Evolutionary conservation across 2,797 vertebrate species (phyloP).

Genomic region (Myripristis jacobus): DNA sequence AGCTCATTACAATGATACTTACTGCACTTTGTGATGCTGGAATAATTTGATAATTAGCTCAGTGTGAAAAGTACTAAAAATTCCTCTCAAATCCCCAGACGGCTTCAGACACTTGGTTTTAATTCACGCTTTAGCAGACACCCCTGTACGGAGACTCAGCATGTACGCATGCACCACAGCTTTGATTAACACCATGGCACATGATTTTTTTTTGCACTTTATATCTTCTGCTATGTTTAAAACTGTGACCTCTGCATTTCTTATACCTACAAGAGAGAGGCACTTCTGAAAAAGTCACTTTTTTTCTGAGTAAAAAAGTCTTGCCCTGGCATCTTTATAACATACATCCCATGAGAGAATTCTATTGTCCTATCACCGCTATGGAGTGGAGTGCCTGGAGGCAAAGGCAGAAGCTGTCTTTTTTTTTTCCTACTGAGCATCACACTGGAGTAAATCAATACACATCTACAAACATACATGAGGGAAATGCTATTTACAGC

Average conservation of each 20-base stretch:
- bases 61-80: constrained; percentile 34
- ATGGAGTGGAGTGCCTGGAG: constrained; percentile 35
- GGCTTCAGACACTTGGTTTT: constrained; percentile 30
- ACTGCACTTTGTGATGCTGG: not conserved
- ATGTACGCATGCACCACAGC: not conserved
- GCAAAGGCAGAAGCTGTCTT: constrained; percentile 12
- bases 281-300: too few species aligned
- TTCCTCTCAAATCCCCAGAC: constrained; percentile 32
- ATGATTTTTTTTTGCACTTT: constrained; percentile 24
- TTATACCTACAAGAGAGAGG: not conserved
- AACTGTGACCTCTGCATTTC: not conserved
- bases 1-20: constrained; percentile 13
- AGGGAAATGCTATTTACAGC: not conserved
- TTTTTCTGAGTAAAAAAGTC: not conserved
- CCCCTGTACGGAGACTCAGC: not conserved
- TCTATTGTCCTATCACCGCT: constrained; percentile 28
- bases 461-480: constrained; percentile 21
- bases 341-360: constrained; percentile 38
- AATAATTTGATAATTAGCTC: constrained; percentile 34
- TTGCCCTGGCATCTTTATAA: constrained; percentile 6
- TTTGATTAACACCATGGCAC: constrained; percentile 23
- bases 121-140: constrained; percentile 35
- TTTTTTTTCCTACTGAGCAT: constrained; percentile 10
- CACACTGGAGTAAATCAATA: constrained; percentile 47
- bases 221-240: constrained; percentile 24